Evolutionary conservation across 2,888 invertebrate species (phyloP).

Genomic region (Pyrrhosoma nymphula): DNA sequence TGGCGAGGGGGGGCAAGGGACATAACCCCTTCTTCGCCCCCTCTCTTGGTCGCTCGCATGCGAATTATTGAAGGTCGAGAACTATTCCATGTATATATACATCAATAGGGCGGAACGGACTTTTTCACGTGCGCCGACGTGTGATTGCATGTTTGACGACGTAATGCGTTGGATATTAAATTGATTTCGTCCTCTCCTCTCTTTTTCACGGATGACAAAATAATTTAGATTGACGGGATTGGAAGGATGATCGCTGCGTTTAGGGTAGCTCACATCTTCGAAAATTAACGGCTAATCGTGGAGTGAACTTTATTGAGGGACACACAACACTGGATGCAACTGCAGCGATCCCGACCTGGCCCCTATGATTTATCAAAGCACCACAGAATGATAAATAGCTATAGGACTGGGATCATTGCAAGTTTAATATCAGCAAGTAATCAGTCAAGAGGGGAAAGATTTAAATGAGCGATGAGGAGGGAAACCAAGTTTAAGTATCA

Average conservation of each 20-base stretch:
- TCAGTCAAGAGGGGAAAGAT: background rate
- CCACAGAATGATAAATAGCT: background rate
- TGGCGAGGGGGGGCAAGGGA: background rate
- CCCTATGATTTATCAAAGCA: background rate
- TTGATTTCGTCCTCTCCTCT: background rate
- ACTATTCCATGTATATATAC: constrained; percentile 2
- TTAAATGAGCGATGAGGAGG: background rate
- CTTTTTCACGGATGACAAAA: background rate
- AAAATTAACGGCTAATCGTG: constrained; percentile 3
- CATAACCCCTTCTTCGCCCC: background rate
- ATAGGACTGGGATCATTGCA: background rate
- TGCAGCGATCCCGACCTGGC: background rate
- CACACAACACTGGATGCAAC: background rate
- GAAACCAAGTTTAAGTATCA: background rate
- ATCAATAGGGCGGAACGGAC: background rate
- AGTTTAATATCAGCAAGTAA: background rate
- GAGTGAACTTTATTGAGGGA: background rate
- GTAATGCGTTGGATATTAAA: constrained; percentile 19
- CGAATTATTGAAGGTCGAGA: constrained; percentile 22
- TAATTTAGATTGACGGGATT: background rate
- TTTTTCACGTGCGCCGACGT: background rate
- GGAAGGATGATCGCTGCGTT: background rate
- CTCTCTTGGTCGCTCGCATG: background rate
- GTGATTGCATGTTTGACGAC: background rate
- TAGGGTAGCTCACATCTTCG: background rate